Evolutionary conservation across 2,888 invertebrate genomes (phyloP).

Genomic region (Ecliptopera silaceata): DNA sequence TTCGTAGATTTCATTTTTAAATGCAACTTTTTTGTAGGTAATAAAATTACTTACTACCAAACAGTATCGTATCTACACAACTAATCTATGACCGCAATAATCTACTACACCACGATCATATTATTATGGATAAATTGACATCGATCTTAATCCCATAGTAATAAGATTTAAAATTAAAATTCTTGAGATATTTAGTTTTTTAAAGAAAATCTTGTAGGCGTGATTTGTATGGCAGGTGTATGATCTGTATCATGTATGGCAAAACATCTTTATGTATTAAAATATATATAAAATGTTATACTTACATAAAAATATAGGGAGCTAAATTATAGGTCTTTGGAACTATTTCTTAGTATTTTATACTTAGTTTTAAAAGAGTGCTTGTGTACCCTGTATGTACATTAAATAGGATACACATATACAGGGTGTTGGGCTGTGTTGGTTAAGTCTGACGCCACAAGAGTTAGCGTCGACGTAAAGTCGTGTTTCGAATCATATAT

Average conservation of each 20-base stretch:
- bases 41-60: neutral
- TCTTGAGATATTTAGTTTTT: neutral
- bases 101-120: conserved; percentile 40
- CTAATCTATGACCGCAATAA: conserved; percentile 42
- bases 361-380: no score
- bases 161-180: conserved; percentile 19
- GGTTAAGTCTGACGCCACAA: no score
- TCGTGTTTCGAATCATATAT: no score
- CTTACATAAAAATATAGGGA: conserved; percentile 14
- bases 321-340: conserved; percentile 13
- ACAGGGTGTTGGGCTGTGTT: no score
- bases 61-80: conserved; percentile 14
- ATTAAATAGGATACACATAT: no score
- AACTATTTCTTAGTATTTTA: conserved; percentile 4
- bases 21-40: neutral
- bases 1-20: neutral
- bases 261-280: conserved; percentile 58
- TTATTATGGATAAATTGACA: conserved; percentile 22
- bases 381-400: no score
- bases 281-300: conserved; percentile 32
- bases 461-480: no score
- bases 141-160: conserved; percentile 29
- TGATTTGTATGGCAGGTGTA: conserved; percentile 73
- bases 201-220: conserved; percentile 55
- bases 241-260: conserved; percentile 40